Conservation (phyloP, 2,113 vertebrate genomes). For the Mustelus asterias region DNA sequence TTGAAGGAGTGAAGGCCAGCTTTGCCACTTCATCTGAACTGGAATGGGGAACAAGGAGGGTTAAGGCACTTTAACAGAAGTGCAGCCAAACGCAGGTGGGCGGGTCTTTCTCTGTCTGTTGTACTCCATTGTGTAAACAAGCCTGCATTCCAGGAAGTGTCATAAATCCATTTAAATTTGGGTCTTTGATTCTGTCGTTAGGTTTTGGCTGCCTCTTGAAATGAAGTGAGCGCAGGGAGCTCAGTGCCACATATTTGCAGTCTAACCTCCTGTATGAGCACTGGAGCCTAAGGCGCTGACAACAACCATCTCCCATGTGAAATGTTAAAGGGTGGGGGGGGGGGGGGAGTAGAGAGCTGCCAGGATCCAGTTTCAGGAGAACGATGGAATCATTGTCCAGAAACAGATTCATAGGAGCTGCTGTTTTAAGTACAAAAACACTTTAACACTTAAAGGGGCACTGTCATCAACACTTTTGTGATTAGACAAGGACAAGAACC, state of each 20-base stretch:
- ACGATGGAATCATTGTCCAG: background rate
- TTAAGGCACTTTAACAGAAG: background rate
- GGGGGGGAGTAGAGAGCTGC: background rate
- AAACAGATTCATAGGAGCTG: background rate
- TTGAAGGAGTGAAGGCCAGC: background rate
- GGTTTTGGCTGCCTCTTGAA: conserved; percentile 4
- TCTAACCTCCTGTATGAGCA: background rate
- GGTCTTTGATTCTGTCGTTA: background rate
- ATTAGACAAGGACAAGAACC: background rate
- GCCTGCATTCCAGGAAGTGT: conserved; percentile 1
- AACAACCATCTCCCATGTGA: background rate
- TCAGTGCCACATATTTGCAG: background rate
- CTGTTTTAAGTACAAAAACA: background rate
- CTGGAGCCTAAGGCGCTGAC: background rate
- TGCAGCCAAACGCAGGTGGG: background rate
- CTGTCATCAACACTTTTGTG: background rate
- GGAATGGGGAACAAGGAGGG: background rate
- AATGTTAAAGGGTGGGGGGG: background rate
- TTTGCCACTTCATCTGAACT: background rate
- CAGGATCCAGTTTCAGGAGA: background rate
- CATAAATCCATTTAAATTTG: background rate
- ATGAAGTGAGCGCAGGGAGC: background rate
- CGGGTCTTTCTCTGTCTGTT: background rate
- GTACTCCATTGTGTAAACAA: background rate
- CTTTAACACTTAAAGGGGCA: background rate